Evolutionary conservation across 2,888 invertebrate genomes (phyloP).

Genomic region (Gari tellinella): DNA sequence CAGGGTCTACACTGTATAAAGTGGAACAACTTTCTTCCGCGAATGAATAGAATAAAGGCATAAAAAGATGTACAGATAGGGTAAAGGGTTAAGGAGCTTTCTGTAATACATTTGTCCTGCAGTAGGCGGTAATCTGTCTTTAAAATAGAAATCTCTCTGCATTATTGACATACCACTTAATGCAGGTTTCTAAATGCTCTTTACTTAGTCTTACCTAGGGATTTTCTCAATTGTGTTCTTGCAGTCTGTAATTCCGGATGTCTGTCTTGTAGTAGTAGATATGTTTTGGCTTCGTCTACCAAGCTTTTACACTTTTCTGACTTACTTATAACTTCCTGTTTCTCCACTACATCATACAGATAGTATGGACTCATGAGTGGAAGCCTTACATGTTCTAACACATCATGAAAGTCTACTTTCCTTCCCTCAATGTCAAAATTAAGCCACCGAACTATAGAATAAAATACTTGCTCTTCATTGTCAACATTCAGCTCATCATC

Average conservation of each 20-base stretch:
- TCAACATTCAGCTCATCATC: constrained; percentile 96
- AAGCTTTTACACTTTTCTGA: constrained; percentile 83
- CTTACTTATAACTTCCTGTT: constrained; percentile 80
- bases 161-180: too few relatives aligned
- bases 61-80: too few relatives aligned
- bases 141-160: too few relatives aligned
- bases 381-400: constrained; percentile 85
- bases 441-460: constrained; percentile 95
- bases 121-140: too few relatives aligned
- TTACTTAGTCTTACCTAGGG: constrained; percentile 74
- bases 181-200: background rate
- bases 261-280: constrained; percentile 85
- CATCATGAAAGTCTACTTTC: constrained; percentile 71
- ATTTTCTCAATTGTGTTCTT: constrained; percentile 84
- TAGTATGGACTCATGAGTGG: constrained; percentile 85
- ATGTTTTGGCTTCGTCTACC: constrained; percentile 85
- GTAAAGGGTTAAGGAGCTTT: too few relatives aligned
- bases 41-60: too few relatives aligned
- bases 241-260: constrained; percentile 83
- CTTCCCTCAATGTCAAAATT: constrained; percentile 91
- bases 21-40: too few relatives aligned
- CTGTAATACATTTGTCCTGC: too few relatives aligned
- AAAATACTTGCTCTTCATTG: constrained; percentile 92
- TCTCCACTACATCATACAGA: constrained; percentile 85
- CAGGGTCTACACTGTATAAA: too few relatives aligned